Base-by-base conservation (phyloP, 2,797 vertebrate genomes). In the Orestias chungarensis region DNA sequence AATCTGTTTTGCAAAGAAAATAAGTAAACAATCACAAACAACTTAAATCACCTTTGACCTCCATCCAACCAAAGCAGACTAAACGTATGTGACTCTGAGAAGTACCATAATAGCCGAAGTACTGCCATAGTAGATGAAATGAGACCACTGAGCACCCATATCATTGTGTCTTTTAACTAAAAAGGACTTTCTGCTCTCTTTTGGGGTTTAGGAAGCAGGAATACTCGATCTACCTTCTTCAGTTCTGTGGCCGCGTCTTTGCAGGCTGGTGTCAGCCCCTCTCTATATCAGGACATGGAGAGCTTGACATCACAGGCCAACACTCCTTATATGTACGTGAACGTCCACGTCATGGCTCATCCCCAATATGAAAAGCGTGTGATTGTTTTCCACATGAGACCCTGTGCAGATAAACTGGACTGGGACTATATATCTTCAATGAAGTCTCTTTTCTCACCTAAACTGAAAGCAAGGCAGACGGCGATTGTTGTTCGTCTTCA, bases 371-470 rank as follows among this genome's bases (percentile, higher is more conserved):
- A 92, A 89, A 89, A 81, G 68, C 88, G 65, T 92, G 91, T 91
- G 92, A 94, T 92, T 75, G 80, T 89, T 92, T 93, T 91, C 86
- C 90, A 68, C 81, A 84, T 81, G 82, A 80, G 69, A 72, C 80
- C 55, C 81, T 71, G 71, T 87, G 81, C 85, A 68, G 82, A 86
- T 70, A 75, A 67, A 69, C 64, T 71, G 71, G 66, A 66, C 68
- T 42, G 65, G 43, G 52, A 68, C 66, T 89, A 91, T 92, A 85
- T 82, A 76, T 68, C 46, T 50, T 40, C 46, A 66, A 71, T 75
- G 35, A 52, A 65, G 42, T 31, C 43, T 82, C 65, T 68, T 66
- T 42, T 71, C 61, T 59, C 35, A 35, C 73, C 73, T 82, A 72
- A 76, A 29, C 71, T 50, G 5, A 33, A 78, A 70, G 27, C 43